A percentile compares a stretch with the other conserved stretches of the same genome.
These are phyloP conservation scores for Drosophila kanapiae DNA, from an alignment of 1,140 invertebrate species.

Conservation along the genomic window DNA sequence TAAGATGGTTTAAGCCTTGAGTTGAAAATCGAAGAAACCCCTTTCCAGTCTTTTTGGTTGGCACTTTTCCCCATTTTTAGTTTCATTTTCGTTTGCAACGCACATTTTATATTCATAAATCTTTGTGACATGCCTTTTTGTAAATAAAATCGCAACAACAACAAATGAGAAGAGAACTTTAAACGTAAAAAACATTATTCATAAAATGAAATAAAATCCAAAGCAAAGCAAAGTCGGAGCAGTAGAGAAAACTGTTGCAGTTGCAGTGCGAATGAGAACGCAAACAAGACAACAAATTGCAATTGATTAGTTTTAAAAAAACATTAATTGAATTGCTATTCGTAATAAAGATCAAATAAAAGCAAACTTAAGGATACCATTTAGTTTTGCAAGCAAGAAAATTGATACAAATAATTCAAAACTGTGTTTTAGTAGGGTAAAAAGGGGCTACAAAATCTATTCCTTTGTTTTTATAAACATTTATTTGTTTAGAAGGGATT, in stretches of 20 bases:
- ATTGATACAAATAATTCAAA: conserved; percentile 35
- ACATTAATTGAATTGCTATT: conserved; percentile 70
- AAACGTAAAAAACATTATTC: conserved; percentile 65
- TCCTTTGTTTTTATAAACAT: neutral
- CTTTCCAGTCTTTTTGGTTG: conserved; percentile 53
- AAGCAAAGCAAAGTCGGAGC: conserved; percentile 39
- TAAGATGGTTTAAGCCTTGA: conserved; percentile 46
- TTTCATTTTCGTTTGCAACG: conserved; percentile 42
- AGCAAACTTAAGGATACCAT: conserved; percentile 66
- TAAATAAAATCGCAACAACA: conserved; percentile 69
- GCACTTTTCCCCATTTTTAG: conserved; percentile 19
- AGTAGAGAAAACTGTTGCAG: conserved; percentile 51
- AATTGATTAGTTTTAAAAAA: conserved; percentile 77
- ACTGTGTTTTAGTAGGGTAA: conserved; percentile 36
- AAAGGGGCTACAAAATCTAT: neutral
- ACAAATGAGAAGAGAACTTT: conserved; percentile 38
- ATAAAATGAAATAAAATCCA: conserved; percentile 76
- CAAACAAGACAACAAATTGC: conserved; percentile 45
- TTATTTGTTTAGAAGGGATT: neutral
- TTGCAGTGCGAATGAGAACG: conserved; percentile 35
- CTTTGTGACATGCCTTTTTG: conserved; percentile 66
- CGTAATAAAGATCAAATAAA: conserved; percentile 65
- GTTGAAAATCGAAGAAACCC: conserved; percentile 34
- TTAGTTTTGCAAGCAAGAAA: conserved; percentile 77
- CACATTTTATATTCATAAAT: conserved; percentile 51